Evolutionary conservation across 2,113 vertebrate species (phyloP).

Genomic region (Benitochromis conjunctus): DNA sequence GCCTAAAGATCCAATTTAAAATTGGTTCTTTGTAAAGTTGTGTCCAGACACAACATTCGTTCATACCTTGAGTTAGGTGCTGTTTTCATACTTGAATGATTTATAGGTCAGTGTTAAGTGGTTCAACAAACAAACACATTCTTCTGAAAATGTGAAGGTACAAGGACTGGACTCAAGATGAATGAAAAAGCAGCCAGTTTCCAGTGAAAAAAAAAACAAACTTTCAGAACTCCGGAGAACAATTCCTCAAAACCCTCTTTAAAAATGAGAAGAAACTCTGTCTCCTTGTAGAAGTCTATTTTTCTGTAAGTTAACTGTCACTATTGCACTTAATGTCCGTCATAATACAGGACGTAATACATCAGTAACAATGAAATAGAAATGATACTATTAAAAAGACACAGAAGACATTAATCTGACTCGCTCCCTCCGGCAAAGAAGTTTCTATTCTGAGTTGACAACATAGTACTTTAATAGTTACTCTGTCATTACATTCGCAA

Average conservation of each 20-base stretch:
- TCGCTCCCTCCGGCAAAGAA: neutral
- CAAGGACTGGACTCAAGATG: neutral
- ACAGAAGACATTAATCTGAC: neutral
- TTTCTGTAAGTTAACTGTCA: neutral
- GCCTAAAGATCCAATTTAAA: neutral
- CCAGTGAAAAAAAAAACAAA: neutral
- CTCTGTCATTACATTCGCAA: neutral
- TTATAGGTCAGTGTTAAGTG: neutral
- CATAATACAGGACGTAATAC: neutral
- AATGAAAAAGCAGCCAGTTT: neutral
- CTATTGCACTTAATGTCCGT: neutral
- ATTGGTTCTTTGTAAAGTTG: neutral
- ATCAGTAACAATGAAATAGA: neutral
- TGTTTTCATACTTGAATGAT: neutral
- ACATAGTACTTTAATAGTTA: neutral
- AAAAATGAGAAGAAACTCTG: too few species aligned
- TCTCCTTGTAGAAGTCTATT: neutral
- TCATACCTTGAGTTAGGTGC: neutral
- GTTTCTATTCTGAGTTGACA: neutral
- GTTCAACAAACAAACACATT: neutral
- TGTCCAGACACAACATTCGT: neutral
- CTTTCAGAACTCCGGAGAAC: neutral
- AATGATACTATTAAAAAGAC: neutral
- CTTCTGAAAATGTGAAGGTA: neutral
- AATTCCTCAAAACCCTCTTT: neutral